Base-by-base conservation (phyloP, 2,113 vertebrate species). In the Pleuronectes platessa region DNA sequence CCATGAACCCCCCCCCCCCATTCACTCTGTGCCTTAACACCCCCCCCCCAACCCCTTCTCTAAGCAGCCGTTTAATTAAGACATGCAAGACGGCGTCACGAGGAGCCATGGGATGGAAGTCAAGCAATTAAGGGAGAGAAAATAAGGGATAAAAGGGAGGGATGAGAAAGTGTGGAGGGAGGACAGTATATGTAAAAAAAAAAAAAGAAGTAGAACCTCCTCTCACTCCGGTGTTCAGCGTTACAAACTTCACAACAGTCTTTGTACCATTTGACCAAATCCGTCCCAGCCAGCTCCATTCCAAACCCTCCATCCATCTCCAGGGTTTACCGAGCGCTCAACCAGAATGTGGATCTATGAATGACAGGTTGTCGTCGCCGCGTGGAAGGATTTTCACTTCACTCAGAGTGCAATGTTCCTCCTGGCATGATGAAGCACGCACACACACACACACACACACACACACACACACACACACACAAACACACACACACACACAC, bases 11-110 rank as follows among this genome's bases (percentile, higher is more conserved):
- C 64, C 72, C 64, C 24, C 49, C 9, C 47, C 15, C 72, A 42
- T 42, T 78, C 78, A 61, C 54, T 42, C 66, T 53, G 15, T 21
- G 62, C 63, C 69, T 62, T 54, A 5, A 59, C 24, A 17, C 4
- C 69, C 42, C 69, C 61, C 62, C 47, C 24, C 69, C 54, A 69
- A 59, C 60, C 47, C 47, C 47, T 49, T 49, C 55, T 58, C 82
- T 71, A 42, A 86, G 87, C 88, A 84, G 87, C 68, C 77, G 62
- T 92, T 92, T 93, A 92, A 93, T 93, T 91, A 93, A 87, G 90
- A 88, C 74, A 80, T 55, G 84, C 85, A 82, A 85, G 68, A 89
- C 72, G 89, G 79, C 83, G 63, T 85, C 81, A 61, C 60, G 20
- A 79, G 60, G 68, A 80, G 86, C 72, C 80, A 49, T 76, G 80